Base-by-base conservation (phyloP, 2,113 vertebrate genomes). In the Urocitellus parryii region DNA sequence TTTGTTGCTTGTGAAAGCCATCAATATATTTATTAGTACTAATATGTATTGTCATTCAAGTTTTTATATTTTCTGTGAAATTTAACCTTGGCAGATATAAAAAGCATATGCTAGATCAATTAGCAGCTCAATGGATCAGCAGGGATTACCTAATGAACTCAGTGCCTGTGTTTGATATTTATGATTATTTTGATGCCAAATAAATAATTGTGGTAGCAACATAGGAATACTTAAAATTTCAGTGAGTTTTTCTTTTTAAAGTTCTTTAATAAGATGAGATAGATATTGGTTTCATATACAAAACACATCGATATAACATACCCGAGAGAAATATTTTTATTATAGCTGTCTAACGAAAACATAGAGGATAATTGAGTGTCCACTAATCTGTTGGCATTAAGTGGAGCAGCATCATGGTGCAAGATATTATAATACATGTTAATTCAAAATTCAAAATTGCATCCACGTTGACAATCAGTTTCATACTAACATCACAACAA, bases 331-430 rank as follows among this genome's bases (percentile, higher is more conserved):
- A 85, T 68, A 74, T 73, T 92, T 83, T 48, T 48, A 27, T 39
- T 88, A 34, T 20, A 78, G 27, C 27, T 42, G 17, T 74, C 79
- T 39, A 68, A 82, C 56, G 39, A 77, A 53, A 91, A 82, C 68
- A 83, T 29, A 72, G 8, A 82, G 77, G 45, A 48, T 16, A 82
- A 67, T 37, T 82, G 39, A 89, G 34, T 73, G 6, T 37, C 25
- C 56, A 29, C 3, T 24, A 10, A 70, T 68, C 29, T 93, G 12
- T 39, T 42, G 74, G 18, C 11, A 70, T 27, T 16, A 61, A 72
- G n/a, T 65, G 9, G 8, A 58, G 11, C 0, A 2, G 25, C 14
- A 42, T 14, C 20, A 12, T 22, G 20, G 32, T 1, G 0, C 12
- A 81, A 72, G n/a, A 48, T 14, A 45, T 65, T 42, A 45, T 9